Percentiles rank a stretch among this genome's conserved stretches.
These are phyloP conservation scores for Ctenosaura bakeri DNA, from an alignment of 2,797 vertebrate genomes.

Conservation along the genomic window DNA sequence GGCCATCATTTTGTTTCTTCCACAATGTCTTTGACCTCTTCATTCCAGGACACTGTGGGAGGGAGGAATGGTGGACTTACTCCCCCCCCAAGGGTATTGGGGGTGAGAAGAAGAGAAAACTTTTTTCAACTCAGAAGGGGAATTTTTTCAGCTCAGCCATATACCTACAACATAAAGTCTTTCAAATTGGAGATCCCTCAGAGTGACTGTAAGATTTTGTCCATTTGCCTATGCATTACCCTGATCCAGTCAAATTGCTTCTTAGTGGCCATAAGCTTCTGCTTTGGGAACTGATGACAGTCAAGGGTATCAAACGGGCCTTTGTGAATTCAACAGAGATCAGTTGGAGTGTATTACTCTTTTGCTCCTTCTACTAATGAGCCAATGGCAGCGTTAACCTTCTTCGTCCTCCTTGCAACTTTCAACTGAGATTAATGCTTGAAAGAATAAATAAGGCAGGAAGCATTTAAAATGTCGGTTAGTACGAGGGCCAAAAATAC, in stretches of 20 bases:
- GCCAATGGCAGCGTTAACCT: constrained; percentile 15
- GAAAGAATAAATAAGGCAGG: constrained; percentile 44
- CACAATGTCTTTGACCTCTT: background rate
- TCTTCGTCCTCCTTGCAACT: background rate
- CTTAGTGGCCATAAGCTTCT: background rate
- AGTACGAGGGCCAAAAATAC: background rate
- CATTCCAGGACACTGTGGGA: background rate
- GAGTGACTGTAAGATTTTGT: background rate
- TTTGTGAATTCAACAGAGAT: background rate
- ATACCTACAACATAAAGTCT: background rate
- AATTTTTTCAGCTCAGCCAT: background rate
- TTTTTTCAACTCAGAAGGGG: background rate
- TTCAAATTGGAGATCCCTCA: background rate
- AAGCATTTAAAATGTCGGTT: constrained; percentile 13
- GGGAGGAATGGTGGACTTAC: background rate
- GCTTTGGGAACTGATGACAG: constrained; percentile 27
- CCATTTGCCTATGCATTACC: background rate
- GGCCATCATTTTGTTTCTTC: background rate
- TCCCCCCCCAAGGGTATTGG: too few relatives aligned
- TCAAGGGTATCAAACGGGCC: constrained; percentile 29
- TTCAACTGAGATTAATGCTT: constrained; percentile 41
- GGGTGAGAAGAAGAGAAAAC: background rate
- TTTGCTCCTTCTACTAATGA: constrained; percentile 42
- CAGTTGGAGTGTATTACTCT: constrained; percentile 17
- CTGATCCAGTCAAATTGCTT: background rate